A percentile compares a stretch with the other conserved stretches of the same genome.
These are phyloP conservation scores for Lepus europaeus DNA, from an alignment of 2,113 vertebrate genomes.

Conservation along the genomic window DNA sequence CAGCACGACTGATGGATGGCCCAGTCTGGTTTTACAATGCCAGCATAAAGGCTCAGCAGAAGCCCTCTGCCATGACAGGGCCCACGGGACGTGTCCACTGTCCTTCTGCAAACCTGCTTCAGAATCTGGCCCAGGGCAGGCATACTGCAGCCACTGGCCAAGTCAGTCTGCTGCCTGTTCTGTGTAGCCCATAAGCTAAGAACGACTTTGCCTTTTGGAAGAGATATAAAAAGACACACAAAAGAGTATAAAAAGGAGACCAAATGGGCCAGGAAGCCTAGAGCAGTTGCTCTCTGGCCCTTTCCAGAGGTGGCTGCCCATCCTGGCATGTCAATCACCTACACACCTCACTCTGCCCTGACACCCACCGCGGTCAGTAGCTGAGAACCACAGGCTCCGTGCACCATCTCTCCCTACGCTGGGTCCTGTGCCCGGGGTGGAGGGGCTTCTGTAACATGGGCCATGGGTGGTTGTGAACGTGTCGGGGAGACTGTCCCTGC, in stretches of 20 bases:
- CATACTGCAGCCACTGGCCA: too few species aligned
- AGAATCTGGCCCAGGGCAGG: accelerated
- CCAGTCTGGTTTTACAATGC: neutral
- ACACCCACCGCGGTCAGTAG: too few species aligned
- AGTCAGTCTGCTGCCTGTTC: neutral
- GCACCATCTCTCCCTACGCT: neutral
- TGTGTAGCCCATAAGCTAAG: neutral
- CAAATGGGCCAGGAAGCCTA: accelerated
- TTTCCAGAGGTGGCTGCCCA: too few species aligned
- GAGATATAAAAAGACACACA: neutral
- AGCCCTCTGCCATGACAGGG: neutral
- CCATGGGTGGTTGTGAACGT: neutral
- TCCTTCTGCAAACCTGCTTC: neutral
- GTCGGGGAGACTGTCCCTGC: neutral
- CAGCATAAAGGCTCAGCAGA: neutral
- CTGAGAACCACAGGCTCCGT: accelerated
- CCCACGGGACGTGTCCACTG: accelerated
- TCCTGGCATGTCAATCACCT: too few species aligned
- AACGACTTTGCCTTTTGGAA: neutral
- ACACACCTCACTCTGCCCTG: too few species aligned
- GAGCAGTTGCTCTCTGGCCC: neutral
- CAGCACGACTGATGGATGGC: too few species aligned
- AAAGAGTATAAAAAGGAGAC: neutral
- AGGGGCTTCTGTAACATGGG: neutral
- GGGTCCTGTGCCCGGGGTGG: too few species aligned